Evolutionary conservation across 2,797 vertebrate genomes (phyloP).

Genomic region (Bradypodion pumilum): DNA sequence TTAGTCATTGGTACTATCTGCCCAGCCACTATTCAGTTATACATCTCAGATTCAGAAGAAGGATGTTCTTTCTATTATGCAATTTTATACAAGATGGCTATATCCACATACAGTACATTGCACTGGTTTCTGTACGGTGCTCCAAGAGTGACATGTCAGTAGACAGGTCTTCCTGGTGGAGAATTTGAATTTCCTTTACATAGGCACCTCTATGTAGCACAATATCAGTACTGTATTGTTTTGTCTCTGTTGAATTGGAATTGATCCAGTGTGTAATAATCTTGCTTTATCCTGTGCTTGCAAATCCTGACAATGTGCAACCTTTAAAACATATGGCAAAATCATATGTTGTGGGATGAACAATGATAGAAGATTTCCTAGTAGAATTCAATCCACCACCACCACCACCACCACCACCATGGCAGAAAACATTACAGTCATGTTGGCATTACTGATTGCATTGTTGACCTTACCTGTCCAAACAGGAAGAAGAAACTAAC

Average conservation of each 20-base stretch:
- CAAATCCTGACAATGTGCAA: neutral
- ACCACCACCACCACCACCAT: too few species aligned
- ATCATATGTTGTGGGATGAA: neutral
- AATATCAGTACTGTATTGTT: neutral
- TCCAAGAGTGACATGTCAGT: neutral
- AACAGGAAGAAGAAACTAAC: neutral
- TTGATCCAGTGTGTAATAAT: neutral
- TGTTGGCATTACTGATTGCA: neutral
- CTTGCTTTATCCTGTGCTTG: neutral
- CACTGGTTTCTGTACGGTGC: neutral
- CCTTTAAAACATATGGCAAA: slow-evolving; percentile 16
- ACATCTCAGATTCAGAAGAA: neutral
- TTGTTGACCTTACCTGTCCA: slow-evolving; percentile 14
- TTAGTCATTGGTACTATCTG: too few species aligned
- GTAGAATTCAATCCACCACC: neutral
- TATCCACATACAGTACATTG: neutral
- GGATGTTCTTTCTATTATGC: neutral
- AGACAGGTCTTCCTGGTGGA: neutral
- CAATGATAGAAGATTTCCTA: neutral
- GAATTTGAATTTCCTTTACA: neutral
- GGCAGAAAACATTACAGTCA: neutral
- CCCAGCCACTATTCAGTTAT: too few species aligned
- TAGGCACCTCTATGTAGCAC: neutral
- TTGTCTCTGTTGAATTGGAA: neutral
- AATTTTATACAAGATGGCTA: neutral